Base-by-base conservation (phyloP, 2,113 vertebrate species). In the Gadus chalcogrammus region DNA sequence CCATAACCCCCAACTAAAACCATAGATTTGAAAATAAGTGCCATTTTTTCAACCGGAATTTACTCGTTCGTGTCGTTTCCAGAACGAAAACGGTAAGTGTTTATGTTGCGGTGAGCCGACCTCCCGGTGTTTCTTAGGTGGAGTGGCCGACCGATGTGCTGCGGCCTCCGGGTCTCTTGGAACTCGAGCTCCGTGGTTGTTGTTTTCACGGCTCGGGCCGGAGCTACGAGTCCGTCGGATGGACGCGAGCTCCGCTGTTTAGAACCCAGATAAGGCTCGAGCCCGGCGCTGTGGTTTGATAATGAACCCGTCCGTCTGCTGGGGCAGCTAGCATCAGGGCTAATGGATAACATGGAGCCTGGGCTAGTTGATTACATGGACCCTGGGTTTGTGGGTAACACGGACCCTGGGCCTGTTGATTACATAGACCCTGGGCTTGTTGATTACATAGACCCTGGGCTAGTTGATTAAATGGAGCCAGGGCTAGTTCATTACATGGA, bases 141-240 rank as follows among this genome's bases (percentile, higher is more conserved):
- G 27, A 1, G 12, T 28, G n/a, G 66, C 85, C 65, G 81, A 76
- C 8, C 4, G 67, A 58, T 53, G 64, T 3, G 71, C 20, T 31
- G 79, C 78, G 92, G 92, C 92, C 92, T 90, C 6, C 77, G 79
- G 87, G 68, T 87, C 81, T 72, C 84, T 22, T 77, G 73, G 87
- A 91, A 93, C 90, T 92, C 78, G 84, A 91, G 78, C 42, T 8
- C 73, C 87, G 86, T 28, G 78, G 87, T 13, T 82, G 11, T 11
- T 87, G 48, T 69, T 1, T 9, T 24, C 24, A 48, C 42, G 42
- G 12, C 22, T 27, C 22, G 15, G 20, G 61, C 61, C 24, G 13
- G 5, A 20, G 22, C 12, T 61, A 62, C 3, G 20, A 62, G 42
- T 48, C 8, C 42, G 1, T 48, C 9, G 42, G 42, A 48, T 13